These are phyloP conservation scores for Metacarcinus magister DNA, from an alignment of 2,888 invertebrate species.

Conservation along the genomic window DNA sequence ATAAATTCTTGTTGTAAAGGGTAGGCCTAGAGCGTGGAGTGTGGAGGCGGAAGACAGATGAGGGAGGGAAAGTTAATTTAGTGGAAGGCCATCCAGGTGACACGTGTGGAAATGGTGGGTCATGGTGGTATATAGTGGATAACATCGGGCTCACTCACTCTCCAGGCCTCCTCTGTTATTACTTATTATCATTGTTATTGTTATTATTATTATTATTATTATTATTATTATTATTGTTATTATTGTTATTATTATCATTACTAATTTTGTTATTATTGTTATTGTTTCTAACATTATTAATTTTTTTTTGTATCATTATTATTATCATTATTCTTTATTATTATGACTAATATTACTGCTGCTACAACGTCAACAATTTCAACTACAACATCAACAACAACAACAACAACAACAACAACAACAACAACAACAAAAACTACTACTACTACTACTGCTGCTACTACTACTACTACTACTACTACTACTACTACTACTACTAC, in stretches of 20 bases:
- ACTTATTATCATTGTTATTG: slow-evolving; percentile 31
- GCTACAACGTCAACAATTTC: too few relatives aligned
- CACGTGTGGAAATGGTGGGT: neutral
- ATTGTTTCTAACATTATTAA: slow-evolving; percentile 43
- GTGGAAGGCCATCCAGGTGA: slow-evolving; percentile 28
- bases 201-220: slow-evolving; percentile 50
- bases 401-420: too few relatives aligned
- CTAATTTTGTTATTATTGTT: neutral
- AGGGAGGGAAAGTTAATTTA: neutral
- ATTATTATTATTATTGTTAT: slow-evolving; percentile 45
- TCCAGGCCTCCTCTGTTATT: too few relatives aligned
- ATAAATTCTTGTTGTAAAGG: slow-evolving; percentile 4
- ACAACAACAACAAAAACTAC: too few relatives aligned
- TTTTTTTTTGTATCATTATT: slow-evolving; percentile 51
- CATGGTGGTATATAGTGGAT: neutral
- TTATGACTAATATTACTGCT: neutral
- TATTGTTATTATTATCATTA: slow-evolving; percentile 34
- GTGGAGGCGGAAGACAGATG: neutral
- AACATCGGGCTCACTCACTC: too few relatives aligned
- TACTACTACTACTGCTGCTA: too few relatives aligned
- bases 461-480: too few relatives aligned
- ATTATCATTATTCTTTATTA: slow-evolving; percentile 55
- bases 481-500: too few relatives aligned
- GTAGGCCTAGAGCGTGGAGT: neutral
- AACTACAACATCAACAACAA: too few relatives aligned